A percentile compares a stretch with the other conserved stretches of the same genome.
These are phyloP conservation scores for Popillia japonica DNA, from an alignment of 1,140 invertebrate species.

Conservation along the genomic window DNA sequence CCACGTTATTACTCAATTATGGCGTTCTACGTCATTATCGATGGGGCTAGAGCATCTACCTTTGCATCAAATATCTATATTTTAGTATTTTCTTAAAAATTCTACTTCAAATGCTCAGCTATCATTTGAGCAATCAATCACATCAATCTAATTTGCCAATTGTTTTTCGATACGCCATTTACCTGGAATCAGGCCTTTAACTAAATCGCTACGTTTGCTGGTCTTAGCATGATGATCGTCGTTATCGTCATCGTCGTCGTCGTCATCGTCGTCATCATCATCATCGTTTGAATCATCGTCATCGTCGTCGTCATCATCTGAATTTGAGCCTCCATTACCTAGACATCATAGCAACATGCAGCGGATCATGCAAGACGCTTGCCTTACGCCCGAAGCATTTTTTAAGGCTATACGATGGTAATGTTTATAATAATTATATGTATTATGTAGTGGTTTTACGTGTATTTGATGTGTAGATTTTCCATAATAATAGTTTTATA, in stretches of 20 bases:
- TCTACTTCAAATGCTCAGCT: background rate
- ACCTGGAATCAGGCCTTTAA: constrained; percentile 54
- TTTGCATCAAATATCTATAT: background rate
- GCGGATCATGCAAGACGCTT: constrained; percentile 52
- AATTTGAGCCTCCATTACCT: constrained; percentile 58
- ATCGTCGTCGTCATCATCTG: constrained; percentile 62
- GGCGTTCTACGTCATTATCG: constrained; percentile 1
- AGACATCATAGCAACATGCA: constrained; percentile 60
- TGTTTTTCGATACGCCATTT: constrained; percentile 42
- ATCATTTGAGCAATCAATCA: background rate
- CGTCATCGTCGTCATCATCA: constrained; percentile 63
- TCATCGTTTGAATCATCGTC: constrained; percentile 64
- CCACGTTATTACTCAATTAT: background rate
- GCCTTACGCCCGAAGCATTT: constrained; percentile 3
- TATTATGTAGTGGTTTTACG: background rate
- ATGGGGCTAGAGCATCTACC: background rate
- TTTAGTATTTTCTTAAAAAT: background rate
- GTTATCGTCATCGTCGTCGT: constrained; percentile 60
- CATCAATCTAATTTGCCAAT: too few species aligned
- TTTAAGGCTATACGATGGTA: background rate
- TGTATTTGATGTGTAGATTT: background rate
- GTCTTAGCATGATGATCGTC: constrained; percentile 46
- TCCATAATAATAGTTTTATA: background rate
- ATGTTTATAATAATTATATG: background rate
- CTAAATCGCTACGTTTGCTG: constrained; percentile 43